These are phyloP conservation scores for Falcaria lacertinaria DNA, from an alignment of 2,888 invertebrate genomes.

Conservation along the genomic window DNA sequence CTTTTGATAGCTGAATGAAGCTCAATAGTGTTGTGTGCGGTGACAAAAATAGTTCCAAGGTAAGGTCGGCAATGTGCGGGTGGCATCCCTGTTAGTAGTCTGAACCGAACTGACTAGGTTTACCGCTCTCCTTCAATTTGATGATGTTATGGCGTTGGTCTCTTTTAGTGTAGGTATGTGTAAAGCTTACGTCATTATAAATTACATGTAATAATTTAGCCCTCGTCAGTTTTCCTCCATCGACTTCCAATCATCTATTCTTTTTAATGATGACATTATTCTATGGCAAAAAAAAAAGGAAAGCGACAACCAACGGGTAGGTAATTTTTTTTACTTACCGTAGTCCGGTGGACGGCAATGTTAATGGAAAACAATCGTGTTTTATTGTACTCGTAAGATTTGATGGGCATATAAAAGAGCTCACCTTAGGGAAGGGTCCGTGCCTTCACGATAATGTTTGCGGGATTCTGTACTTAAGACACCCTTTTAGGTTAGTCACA, in stretches of 20 bases:
- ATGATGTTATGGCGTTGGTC: too few relatives aligned
- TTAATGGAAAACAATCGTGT: slow-evolving; percentile 78
- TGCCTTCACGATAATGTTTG: slow-evolving; percentile 66
- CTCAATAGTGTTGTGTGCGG: neutral
- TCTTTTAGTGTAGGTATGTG: too few relatives aligned
- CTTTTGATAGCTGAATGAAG: too few relatives aligned
- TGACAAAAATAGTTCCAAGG: too few relatives aligned
- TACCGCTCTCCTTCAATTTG: too few relatives aligned
- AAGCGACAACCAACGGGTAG: neutral
- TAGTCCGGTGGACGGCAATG: slow-evolving; percentile 41
- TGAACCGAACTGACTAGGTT: too few relatives aligned
- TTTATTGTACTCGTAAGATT: slow-evolving; percentile 75
- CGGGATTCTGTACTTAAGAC: slow-evolving; percentile 65
- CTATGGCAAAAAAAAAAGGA: slow-evolving; percentile 18
- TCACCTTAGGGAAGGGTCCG: slow-evolving; percentile 69
- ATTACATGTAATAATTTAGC: too few relatives aligned
- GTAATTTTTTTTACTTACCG: slow-evolving; percentile 19
- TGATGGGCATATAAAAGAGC: slow-evolving; percentile 74
- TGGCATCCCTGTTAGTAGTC: too few relatives aligned
- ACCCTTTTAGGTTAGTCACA: slow-evolving; percentile 61
- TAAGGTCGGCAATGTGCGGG: too few relatives aligned
- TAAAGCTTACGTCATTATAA: too few relatives aligned
- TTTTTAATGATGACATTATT: slow-evolving; percentile 17
- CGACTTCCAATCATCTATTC: slow-evolving; percentile 16
- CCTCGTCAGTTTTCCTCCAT: too few relatives aligned